phyloP scores from a whole-genome alignment of 2,797 vertebrate genomes.

The Clarias fuscus region DNA sequence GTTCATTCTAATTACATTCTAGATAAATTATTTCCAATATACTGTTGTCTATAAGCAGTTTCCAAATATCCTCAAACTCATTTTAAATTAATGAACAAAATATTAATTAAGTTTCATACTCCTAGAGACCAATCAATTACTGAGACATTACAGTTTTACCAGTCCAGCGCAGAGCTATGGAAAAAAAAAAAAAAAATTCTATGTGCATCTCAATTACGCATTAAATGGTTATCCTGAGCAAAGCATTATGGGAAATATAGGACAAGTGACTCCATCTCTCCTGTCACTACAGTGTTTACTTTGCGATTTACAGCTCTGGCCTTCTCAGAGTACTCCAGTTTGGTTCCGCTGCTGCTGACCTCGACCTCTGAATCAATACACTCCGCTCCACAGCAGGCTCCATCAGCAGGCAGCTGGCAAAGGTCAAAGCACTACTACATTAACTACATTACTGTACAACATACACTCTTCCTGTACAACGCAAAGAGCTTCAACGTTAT shows the following conservation, averaged over 20 bases:
- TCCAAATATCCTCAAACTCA: background rate
- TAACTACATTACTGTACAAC: constrained; percentile 13
- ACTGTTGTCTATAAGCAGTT: background rate
- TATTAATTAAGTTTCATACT: background rate
- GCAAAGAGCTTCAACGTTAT: constrained; percentile 7
- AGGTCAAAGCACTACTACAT: constrained; percentile 28
- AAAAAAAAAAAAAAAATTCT: constrained; percentile 9
- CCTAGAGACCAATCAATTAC: background rate
- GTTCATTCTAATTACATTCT: background rate
- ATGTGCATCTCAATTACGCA: background rate
- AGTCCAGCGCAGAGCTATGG: background rate
- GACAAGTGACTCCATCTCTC: background rate
- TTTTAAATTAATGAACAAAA: background rate
- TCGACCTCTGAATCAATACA: constrained; percentile 45
- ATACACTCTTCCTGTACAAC: constrained; percentile 10
- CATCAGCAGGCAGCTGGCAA: constrained; percentile 30
- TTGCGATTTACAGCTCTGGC: constrained; percentile 36
- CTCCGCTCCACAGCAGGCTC: background rate
- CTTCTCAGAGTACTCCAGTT: constrained; percentile 18
- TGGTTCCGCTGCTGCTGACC: constrained; percentile 41
- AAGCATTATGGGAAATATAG: constrained; percentile 16
- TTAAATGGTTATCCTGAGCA: constrained; percentile 13
- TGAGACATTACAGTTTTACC: background rate
- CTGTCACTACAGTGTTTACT: constrained; percentile 22
- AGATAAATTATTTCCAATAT: background rate